Conservation (phyloP, 2,888 invertebrate species). For the Drosophila fulvimacula region DNA sequence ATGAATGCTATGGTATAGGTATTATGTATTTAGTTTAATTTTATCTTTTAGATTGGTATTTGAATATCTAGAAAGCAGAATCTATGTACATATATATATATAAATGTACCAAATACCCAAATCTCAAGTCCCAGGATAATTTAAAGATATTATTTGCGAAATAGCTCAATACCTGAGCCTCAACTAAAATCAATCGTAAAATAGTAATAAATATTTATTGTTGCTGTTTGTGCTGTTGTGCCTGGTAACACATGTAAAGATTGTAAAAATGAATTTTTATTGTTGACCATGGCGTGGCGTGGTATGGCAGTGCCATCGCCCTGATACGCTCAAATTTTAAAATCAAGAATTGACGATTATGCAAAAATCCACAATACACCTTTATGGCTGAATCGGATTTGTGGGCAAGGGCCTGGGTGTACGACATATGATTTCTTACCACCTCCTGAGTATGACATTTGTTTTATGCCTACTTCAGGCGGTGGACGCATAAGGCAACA, state of each 20-base stretch:
- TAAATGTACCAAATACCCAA: not conserved
- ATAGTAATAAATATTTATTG: slow-evolving; percentile 77
- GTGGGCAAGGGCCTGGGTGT: slow-evolving; percentile 18
- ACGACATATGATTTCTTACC: slow-evolving; percentile 54
- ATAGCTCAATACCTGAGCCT: slow-evolving; percentile 42
- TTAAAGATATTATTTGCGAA: slow-evolving; percentile 64
- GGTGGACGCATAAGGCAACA: slow-evolving; percentile 68
- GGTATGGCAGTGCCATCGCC: slow-evolving; percentile 7
- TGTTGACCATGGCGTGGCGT: slow-evolving; percentile 59
- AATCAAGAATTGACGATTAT: slow-evolving; percentile 79
- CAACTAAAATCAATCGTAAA: slow-evolving; percentile 75
- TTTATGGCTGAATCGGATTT: slow-evolving; percentile 52
- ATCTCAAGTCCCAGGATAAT: slow-evolving; percentile 1
- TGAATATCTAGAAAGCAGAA: not conserved
- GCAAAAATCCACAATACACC: slow-evolving; percentile 73
- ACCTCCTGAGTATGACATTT: slow-evolving; percentile 75
- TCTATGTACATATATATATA: too few species aligned
- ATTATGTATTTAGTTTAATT: not conserved
- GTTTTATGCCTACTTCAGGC: slow-evolving; percentile 74
- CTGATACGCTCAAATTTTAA: slow-evolving; percentile 62
- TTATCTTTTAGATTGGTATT: not conserved
- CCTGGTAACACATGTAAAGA: slow-evolving; percentile 70
- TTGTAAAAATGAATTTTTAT: slow-evolving; percentile 79
- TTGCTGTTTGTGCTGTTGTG: slow-evolving; percentile 29
- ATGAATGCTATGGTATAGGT: not conserved